These are phyloP conservation scores for Etia nguti DNA, from an alignment of 2,113 vertebrate species.

Conservation along the genomic window DNA sequence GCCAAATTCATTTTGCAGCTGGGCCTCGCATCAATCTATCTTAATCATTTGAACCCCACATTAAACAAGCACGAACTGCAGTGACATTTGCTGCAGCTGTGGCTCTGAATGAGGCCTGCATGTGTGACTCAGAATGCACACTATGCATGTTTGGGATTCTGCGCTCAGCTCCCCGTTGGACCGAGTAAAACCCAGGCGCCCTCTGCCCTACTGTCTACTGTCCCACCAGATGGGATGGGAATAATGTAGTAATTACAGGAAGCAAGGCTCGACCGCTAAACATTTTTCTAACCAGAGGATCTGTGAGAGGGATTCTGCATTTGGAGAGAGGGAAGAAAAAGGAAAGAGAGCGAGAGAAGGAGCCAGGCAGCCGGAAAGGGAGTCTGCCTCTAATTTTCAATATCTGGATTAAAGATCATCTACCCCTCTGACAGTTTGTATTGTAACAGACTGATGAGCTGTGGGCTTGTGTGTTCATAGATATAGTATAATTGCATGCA, in stretches of 20 bases:
- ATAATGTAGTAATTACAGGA: slow-evolving; percentile 70
- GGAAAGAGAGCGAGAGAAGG: neutral
- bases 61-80: neutral
- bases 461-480: neutral
- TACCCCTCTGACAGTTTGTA: neutral
- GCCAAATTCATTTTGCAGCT: slow-evolving; percentile 14
- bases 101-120: neutral
- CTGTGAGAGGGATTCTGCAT: slow-evolving; percentile 38
- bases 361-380: slow-evolving; percentile 6
- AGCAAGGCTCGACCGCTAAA: slow-evolving; percentile 46
- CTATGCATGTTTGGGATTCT: slow-evolving; percentile 24
- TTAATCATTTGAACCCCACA: neutral
- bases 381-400: slow-evolving; percentile 53
- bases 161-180: neutral
- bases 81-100: neutral
- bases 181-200: slow-evolving; percentile 1
- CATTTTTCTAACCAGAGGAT: slow-evolving; percentile 59
- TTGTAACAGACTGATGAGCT: slow-evolving; percentile 3
- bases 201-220: slow-evolving; percentile 31
- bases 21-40: neutral
- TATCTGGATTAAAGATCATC: slow-evolving; percentile 61
- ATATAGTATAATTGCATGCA: neutral
- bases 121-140: neutral
- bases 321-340: neutral
- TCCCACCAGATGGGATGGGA: slow-evolving; percentile 48